Conservation (phyloP, 2,113 vertebrate species). For the Tachysurus vachellii region DNA sequence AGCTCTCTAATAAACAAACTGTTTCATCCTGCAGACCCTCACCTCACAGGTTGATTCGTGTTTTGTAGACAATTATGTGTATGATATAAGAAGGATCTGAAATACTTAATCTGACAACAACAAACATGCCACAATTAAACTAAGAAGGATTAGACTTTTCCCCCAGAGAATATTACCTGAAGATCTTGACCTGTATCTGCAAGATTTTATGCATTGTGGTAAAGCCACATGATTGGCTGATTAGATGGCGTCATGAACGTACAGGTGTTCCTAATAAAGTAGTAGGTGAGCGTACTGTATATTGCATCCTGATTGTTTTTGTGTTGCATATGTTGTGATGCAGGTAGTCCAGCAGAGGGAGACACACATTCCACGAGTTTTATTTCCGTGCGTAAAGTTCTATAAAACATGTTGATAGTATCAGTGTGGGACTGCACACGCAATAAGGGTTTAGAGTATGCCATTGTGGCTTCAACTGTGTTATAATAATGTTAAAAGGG, state of each 20-base stretch:
- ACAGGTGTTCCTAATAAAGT: neutral
- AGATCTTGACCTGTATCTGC: neutral
- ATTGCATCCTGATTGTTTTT: neutral
- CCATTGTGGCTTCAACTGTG: neutral
- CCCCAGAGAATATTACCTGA: neutral
- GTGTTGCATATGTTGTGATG: neutral
- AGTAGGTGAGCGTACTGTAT: no score
- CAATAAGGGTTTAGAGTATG: neutral
- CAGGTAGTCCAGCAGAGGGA: constrained; percentile 27
- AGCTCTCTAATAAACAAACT: neutral
- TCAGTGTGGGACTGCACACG: neutral
- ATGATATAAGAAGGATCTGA: neutral
- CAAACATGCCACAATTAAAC: neutral
- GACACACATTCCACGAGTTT: constrained; percentile 10
- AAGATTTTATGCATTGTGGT: neutral
- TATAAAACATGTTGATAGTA: neutral
- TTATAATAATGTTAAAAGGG: neutral
- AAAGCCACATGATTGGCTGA: neutral
- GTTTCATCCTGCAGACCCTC: neutral
- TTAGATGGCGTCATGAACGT: neutral
- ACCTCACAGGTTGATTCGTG: neutral
- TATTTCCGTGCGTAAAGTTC: neutral
- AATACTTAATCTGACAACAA: neutral
- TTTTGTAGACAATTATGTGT: neutral
- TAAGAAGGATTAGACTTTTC: neutral